These are phyloP conservation scores for Heteromurus nitidus DNA, from an alignment of 2,888 invertebrate genomes.

Conservation along the genomic window DNA sequence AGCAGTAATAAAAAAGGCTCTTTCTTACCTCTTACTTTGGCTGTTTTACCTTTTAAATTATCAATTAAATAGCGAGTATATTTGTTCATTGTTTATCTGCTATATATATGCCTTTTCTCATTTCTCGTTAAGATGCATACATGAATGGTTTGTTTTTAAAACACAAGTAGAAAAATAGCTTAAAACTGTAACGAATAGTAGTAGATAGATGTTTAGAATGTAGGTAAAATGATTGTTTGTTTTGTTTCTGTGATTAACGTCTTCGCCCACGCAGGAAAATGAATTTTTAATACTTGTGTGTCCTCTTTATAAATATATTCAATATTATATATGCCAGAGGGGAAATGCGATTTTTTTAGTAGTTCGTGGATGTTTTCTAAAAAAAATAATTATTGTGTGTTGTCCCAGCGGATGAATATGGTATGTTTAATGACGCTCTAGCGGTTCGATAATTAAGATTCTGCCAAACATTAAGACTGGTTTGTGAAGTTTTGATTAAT, in stretches of 20 bases:
- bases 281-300: background rate
- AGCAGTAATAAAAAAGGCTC: background rate
- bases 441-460: constrained; percentile 16
- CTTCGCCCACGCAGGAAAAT: background rate
- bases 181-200: background rate
- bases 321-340: background rate
- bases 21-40: background rate
- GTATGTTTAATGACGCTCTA: background rate
- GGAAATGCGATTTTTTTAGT: background rate
- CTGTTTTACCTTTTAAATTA: constrained; percentile 13
- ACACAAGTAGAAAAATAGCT: background rate
- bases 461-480: constrained; percentile 36
- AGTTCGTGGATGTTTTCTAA: background rate
- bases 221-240: background rate
- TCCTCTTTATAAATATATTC: background rate
- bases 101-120: background rate
- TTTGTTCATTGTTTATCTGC: constrained; percentile 1
- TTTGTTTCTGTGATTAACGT: background rate
- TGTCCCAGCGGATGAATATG: constrained; percentile 10
- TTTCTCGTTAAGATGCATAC: too few species aligned
- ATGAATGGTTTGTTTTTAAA: background rate
- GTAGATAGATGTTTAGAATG: background rate
- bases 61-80: background rate
- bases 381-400: background rate
- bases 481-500: background rate